Evolutionary conservation across 2,888 invertebrate genomes (phyloP).

Genomic region (Campopleginae sp.): DNA sequence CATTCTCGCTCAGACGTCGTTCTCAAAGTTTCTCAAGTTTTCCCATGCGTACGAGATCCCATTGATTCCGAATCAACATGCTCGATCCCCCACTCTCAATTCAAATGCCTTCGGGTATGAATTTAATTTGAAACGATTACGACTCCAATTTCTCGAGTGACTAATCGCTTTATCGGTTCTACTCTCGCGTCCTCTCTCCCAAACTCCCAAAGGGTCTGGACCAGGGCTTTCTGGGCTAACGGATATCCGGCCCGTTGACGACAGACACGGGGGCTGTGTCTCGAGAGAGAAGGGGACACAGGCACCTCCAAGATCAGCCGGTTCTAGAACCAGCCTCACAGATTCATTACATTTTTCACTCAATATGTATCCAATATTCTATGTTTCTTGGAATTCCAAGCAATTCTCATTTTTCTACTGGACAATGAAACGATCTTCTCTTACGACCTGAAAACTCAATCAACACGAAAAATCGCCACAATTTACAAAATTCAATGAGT

Average conservation of each 20-base stretch:
- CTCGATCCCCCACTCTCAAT: neutral
- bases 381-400: too few relatives aligned
- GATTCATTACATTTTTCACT: neutral
- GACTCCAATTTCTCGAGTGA: neutral
- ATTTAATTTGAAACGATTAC: neutral
- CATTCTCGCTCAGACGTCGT: neutral
- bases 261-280: constrained; percentile 27
- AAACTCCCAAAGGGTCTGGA: constrained; percentile 14
- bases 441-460: too few relatives aligned
- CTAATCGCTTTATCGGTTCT: constrained; percentile 4
- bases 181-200: neutral
- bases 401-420: too few relatives aligned
- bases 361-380: neutral
- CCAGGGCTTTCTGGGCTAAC: constrained; percentile 5
- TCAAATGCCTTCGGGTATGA: neutral
- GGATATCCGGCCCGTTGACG: constrained; percentile 53
- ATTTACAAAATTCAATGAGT: too few relatives aligned
- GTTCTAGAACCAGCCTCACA: neutral
- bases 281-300: neutral
- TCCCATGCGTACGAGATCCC: neutral
- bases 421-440: too few relatives aligned
- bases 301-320: neutral
- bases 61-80: neutral
- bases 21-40: neutral
- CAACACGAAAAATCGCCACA: too few relatives aligned